Evolutionary conservation across 2,113 vertebrate genomes (phyloP), one percentile per base, ranked within the genome.

Genomic region (Octodon degus): DNA sequence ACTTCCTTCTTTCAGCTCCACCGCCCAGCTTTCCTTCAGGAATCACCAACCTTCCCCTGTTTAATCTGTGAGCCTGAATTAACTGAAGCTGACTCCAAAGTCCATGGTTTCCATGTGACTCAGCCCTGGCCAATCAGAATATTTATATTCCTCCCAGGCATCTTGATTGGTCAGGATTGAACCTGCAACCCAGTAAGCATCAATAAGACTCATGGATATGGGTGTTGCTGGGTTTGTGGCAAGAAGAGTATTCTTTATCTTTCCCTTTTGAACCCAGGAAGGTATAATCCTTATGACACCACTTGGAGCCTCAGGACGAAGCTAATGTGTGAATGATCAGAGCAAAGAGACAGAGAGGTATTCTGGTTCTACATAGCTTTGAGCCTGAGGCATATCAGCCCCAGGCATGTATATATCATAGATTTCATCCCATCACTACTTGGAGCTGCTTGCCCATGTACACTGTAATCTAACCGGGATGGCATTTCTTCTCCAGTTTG

Each of bases 71-170:
- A 20, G 12, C 53, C 65, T 93, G 50, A 37, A 63, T 40, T 25
- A 89, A 76, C 25, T 0, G 0, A 1, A 32, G 77, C 19, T 27
- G 60, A 47, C 9, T 17, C 37, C 20, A 14, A 37, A 17, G 32
- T 70, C 79, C 40, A 13, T 5, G 40, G 11, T 24, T 34, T 55
- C 63, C 90, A 34, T 4, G 76, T 55, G 88, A 68, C 67, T 63
- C 90, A 30, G 37, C 10, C 19, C 34, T 81, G n/a, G 63, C 81
- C 90, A 95, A 53, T 87, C 82, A 80, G 47, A 94, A 53, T 27
- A 43, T 1, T 13, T 43, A 27, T n/a, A 80, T 77, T 89, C 17
- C 12, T 82, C 32, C 47, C 14, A 3, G 25, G 47, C n/a, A 34
- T 3, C 19, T 60, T 55, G 82, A 67, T 72, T 55, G 86, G 34